Percentiles rank a stretch among this genome's conserved stretches.
phyloP scores from a whole-genome alignment of 2,888 invertebrate species.

The Oxycera nigricornis region DNA sequence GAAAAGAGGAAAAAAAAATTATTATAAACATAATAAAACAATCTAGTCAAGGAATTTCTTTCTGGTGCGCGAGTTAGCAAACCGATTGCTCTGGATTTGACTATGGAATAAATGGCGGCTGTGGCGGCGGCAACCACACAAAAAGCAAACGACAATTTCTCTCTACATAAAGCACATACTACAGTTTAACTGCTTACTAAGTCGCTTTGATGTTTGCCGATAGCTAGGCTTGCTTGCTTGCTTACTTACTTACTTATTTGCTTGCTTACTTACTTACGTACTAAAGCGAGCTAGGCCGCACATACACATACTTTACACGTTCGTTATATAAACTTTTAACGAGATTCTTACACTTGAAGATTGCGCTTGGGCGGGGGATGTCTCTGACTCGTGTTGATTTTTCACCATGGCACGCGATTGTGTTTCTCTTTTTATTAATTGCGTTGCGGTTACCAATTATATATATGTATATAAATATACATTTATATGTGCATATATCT shows the following conservation, averaged over 20 bases:
- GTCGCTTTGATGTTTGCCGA: conserved; percentile 15
- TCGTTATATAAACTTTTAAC: conserved; percentile 18
- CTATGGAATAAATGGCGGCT: neutral
- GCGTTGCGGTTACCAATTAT: neutral
- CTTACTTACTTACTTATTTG: no score
- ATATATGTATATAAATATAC: no score
- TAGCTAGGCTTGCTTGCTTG: neutral
- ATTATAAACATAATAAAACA: conserved; percentile 5
- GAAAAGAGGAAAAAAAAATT: neutral
- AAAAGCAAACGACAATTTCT: conserved; percentile 14
- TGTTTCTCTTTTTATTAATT: neutral
- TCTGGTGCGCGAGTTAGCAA: neutral
- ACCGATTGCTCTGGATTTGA: neutral
- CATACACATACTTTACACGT: neutral
- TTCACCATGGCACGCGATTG: neutral
- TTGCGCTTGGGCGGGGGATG: neutral
- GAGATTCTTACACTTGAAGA: neutral
- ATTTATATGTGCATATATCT: no score
- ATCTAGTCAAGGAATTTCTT: conserved; percentile 1
- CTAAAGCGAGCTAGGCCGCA: neutral
- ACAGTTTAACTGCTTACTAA: conserved; percentile 10
- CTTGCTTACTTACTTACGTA: neutral
- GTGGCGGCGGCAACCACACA: conserved; percentile 5
- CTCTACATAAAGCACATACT: conserved; percentile 10
- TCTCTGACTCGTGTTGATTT: neutral